Base-by-base conservation (phyloP, 1,140 invertebrate genomes). In the Drosophila azteca region DNA sequence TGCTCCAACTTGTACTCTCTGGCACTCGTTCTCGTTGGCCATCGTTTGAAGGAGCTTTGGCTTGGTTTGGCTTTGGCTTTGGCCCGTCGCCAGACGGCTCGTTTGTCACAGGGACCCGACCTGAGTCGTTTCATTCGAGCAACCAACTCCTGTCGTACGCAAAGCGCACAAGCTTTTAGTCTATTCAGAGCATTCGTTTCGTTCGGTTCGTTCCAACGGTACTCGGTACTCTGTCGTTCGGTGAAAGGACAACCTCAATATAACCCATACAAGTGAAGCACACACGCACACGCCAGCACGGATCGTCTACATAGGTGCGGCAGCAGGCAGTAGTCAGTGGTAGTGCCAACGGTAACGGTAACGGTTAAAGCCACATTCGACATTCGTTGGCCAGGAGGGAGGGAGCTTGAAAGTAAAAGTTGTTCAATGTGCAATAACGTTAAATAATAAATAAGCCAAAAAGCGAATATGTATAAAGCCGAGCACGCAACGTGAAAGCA, bases 141-240 rank as follows among this genome's bases (percentile, higher is more conserved):
- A n/a, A n/a, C n/a, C n/a, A n/a, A n/a, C n/a, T n/a, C n/a, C n/a
- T n/a, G n/a, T n/a, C n/a, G n/a, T n/a, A n/a, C n/a, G n/a, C n/a
- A n/a, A n/a, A n/a, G n/a, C n/a, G n/a, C n/a, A n/a, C n/a, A n/a
- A n/a, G 41, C 67, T 76, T 87, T 87, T 78, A 91, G 85, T 91
- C 76, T 90, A 90, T 85, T 91, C 71, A 90, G 85, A 81, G 83
- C 82, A 91, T 81, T 91, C 87, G 90, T 84, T 67, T 74, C 77
- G 90, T 88, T 77, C 87, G 81, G 90, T 91, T 69, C 90, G 85
- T 77, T 77, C 60, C 57, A 68, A 64, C 81, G 76, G 70, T 39
- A 39, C 35, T 39, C 81, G 76, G 70, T 39, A 39, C 35, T 39
- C 35, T 58, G 65, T 57, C 45, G 71, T 61, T 46, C 50, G 75